These are phyloP conservation scores for Tachycineta bicolor DNA, from an alignment of 2,113 vertebrate genomes.

Conservation along the genomic window DNA sequence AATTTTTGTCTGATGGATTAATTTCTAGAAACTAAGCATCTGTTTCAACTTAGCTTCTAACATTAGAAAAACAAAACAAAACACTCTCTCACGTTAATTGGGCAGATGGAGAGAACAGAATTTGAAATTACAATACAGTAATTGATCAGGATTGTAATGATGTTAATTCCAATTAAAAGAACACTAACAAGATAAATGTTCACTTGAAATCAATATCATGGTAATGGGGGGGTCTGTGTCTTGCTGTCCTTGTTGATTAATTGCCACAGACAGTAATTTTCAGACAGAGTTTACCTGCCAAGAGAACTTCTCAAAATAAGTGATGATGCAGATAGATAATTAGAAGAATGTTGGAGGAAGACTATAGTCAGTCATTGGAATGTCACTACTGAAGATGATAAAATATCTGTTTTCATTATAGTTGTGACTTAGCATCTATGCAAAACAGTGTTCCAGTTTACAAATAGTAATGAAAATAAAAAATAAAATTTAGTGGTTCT, in stretches of 20 bases:
- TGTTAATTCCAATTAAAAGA: constrained; percentile 48
- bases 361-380: neutral
- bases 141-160: constrained; percentile 24
- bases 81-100: neutral
- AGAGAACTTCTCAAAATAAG: constrained; percentile 9
- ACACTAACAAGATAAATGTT: constrained; percentile 20
- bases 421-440: neutral
- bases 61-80: neutral
- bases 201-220: constrained; percentile 40
- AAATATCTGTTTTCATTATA: neutral
- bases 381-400: neutral
- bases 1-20: neutral
- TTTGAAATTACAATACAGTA: neutral
- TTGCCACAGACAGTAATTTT: constrained; percentile 7
- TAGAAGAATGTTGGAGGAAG: neutral
- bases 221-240: neutral
- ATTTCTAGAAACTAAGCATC: neutral
- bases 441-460: neutral
- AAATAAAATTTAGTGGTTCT: neutral
- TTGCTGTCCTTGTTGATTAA: neutral
- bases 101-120: neutral
- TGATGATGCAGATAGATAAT: neutral
- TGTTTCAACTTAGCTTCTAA: neutral
- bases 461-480: neutral
- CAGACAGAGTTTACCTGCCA: neutral